Evolutionary conservation across 2,888 invertebrate species (phyloP), one percentile per base, ranked within the genome.

Genomic region (Thumatha senex): DNA sequence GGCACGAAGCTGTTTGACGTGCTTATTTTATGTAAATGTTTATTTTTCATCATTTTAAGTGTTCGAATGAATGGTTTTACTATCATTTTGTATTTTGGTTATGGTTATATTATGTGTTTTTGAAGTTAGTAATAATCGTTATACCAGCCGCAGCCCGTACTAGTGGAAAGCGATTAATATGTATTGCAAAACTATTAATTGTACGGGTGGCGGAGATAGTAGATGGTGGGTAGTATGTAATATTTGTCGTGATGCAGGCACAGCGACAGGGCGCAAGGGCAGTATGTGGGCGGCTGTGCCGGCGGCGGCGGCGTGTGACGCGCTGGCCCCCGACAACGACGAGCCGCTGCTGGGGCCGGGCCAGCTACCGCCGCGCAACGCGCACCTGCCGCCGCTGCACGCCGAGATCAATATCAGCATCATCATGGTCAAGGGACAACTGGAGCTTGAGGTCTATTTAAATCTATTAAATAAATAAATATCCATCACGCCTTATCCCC

Each of bases 361-460:
- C 14, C 96, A 97, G 85, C 93, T 96, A 78, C 95, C 95, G 82
- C 96, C 96, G 45, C 93, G 95, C 64, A 96, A 95, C 70, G 95
- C 95, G 71, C 94, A 94, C 66, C 88, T 95, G 67, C 93, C 93
- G 69, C 93, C 94, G 74, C 94, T 94, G 51, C 94, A 94, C 67
- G 96, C 97, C 4, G 97, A 97, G 86, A 94, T 98, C 65, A 96
- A 96, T 80, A 92, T 98, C 81, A 97, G 97, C 54, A 94, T 98
- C 71, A 94, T 96, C 74, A 96, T 98, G 93, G 95, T 96, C 76
- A 98, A 98, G 89, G 98, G 98, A 70, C 96, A 96, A 70, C 93
- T 98, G 55, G 98, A 98, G 83, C 96, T 98, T 18, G 98, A 98
- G 92, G 94, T 93, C 38, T 11, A 24, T 33, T 40, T 29, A 24